Percentiles rank a stretch among this genome's conserved stretches.
Evolutionary conservation across 1,140 invertebrate species (phyloP).

Genomic region (Pseudomyrmex gracilis): DNA sequence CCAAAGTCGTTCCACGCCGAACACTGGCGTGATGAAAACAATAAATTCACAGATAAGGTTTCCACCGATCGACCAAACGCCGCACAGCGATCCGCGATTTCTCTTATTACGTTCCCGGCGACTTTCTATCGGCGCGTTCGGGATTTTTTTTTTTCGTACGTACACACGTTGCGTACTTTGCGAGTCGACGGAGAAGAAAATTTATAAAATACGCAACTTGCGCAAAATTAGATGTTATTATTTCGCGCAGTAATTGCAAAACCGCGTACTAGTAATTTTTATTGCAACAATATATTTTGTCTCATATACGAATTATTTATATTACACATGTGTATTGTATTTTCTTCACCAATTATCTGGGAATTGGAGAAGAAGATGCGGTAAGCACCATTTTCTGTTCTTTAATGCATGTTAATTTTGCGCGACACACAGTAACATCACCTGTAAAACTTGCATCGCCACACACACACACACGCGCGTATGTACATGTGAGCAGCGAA

Average conservation of each 20-base stretch:
- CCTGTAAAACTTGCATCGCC: not conserved
- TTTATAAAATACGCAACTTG: no score
- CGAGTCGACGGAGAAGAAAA: not conserved
- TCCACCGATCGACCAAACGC: conserved; percentile 26
- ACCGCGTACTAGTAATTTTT: not conserved
- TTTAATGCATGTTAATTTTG: conserved; percentile 27
- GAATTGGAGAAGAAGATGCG: not conserved
- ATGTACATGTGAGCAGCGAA: not conserved
- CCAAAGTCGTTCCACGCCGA: conserved; percentile 19
- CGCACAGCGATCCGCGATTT: conserved; percentile 12
- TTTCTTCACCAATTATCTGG: not conserved
- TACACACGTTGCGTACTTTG: not conserved
- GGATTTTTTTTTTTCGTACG: not conserved
- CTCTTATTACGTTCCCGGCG: conserved; percentile 36
- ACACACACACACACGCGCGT: no score
- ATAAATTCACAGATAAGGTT: conserved; percentile 46
- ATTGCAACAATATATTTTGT: not conserved
- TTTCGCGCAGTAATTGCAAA: no score
- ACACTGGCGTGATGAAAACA: conserved; percentile 54
- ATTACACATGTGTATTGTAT: not conserved
- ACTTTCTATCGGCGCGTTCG: conserved; percentile 21
- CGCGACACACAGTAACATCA: not conserved
- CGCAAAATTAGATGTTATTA: no score
- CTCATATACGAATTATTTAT: not conserved
- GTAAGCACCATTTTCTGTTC: not conserved